Evolutionary conservation across 30 jellyfish, hydroid and myxozoan species (phyloP), one percentile per base, ranked within the genome.

Genomic region (Aurelia sp.): DNA sequence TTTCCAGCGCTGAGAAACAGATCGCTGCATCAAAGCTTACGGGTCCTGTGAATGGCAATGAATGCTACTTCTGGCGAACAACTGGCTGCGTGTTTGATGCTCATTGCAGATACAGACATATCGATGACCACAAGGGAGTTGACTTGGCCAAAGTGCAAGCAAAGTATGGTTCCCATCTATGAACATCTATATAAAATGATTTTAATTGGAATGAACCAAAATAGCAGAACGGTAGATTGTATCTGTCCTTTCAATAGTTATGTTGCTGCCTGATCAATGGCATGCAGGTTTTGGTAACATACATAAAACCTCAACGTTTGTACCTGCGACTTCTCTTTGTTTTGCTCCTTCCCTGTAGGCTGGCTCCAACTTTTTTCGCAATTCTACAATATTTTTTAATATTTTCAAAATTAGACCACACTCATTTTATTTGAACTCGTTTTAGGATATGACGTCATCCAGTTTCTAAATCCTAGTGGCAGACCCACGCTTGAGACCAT

Each of bases 41-140:
- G 37, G 97, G 97, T 17, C 97, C 98, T 13, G 97, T 88, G 22
- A 89, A 88, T 74, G 97, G 97, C 37, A 88, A 88, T 79, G 99
- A 94, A 63, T 94, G 99, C 71, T 94, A 88, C 57, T 89, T 88
- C 78, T 94, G 99, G 99, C 84, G 99, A 59, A 84, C 99, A 19
- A 89, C 97, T 27, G 99, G 99, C 10, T 94, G 99, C 76, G 97
- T 84, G 23, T 94, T 88, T 75, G 96, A 88, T 21, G 66, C 70
- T 16, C 96, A 89, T 70, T 94, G 99, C 57, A 85, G 97, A 41
- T 94, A 88, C 67, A 57, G 79, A 48, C 99, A 94, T 35, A 90
- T 89, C 37, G 81, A 80, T 18, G 99, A 91, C 6, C 88, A 84
- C 66, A 88, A 84, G 58, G 99, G 99, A 13, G 90, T 94, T 35